Conservation (phyloP, 1,140 invertebrate genomes). For the Drosophila pachea region DNA sequence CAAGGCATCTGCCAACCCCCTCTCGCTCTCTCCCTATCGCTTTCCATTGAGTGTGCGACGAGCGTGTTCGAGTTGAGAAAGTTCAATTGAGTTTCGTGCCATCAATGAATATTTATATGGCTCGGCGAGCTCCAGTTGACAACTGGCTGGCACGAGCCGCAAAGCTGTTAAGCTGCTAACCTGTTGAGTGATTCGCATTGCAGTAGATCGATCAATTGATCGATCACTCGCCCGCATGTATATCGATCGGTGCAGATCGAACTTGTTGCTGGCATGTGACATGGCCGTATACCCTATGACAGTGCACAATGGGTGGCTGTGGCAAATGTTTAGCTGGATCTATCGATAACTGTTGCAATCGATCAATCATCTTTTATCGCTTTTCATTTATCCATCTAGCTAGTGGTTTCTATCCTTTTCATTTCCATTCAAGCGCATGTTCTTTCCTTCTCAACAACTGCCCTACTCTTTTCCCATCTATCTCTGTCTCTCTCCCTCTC, state of each 20-base stretch:
- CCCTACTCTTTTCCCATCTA: neutral
- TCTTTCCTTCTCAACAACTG: neutral
- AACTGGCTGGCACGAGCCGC: slow-evolving; percentile 38
- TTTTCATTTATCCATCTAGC: no score
- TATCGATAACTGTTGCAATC: no score
- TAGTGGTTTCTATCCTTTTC: no score
- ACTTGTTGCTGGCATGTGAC: neutral
- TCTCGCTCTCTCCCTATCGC: neutral
- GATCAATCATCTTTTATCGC: no score
- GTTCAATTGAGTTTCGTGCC: slow-evolving; percentile 17
- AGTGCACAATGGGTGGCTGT: no score
- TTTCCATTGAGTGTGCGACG: slow-evolving; percentile 38
- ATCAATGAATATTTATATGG: slow-evolving; percentile 41
- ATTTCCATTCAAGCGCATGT: no score
- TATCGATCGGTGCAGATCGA: slow-evolving; percentile 8
- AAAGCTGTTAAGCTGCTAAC: slow-evolving; percentile 4
- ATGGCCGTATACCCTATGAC: neutral
- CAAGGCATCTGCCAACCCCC: neutral
- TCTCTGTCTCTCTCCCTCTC: neutral
- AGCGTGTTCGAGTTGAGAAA: slow-evolving; percentile 26
- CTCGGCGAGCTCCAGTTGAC: slow-evolving; percentile 20
- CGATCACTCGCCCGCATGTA: slow-evolving; percentile 31
- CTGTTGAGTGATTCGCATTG: slow-evolving; percentile 23
- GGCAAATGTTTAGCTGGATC: no score
- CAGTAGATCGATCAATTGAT: slow-evolving; percentile 25